Conservation (phyloP, 2,888 invertebrate genomes). For the Habrosyne pyritoides region DNA sequence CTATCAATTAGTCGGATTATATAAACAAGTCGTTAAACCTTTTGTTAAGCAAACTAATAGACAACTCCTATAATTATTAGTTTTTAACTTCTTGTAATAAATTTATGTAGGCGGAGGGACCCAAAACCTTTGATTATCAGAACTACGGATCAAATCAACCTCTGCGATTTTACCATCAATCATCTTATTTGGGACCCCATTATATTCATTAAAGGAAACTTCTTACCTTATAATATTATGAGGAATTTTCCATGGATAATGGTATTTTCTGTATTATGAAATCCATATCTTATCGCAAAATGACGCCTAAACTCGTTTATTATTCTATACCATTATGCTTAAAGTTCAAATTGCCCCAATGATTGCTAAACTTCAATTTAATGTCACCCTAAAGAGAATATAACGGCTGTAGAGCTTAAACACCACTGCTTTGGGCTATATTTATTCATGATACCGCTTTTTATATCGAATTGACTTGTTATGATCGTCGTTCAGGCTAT, state of each 20-base stretch:
- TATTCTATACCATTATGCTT: slow-evolving; percentile 26
- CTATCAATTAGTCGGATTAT: too few species aligned
- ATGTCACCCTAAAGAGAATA: slow-evolving; percentile 21
- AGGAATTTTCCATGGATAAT: neutral
- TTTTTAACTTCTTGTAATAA: too few species aligned
- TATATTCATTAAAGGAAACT: too few species aligned
- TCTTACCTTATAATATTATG: neutral
- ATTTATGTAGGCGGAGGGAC: too few species aligned
- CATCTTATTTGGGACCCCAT: too few species aligned
- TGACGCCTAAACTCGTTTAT: slow-evolving; percentile 19
- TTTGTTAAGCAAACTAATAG: too few species aligned
- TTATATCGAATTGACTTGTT: neutral
- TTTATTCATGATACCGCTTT: neutral
- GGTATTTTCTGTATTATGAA: neutral
- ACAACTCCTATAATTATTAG: too few species aligned
- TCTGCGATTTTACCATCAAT: too few species aligned
- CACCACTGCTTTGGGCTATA: neutral
- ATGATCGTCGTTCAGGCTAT: too few species aligned
- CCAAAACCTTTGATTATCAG: too few species aligned
- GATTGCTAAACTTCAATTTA: slow-evolving; percentile 28
- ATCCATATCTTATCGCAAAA: neutral
- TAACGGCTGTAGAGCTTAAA: slow-evolving; percentile 14
- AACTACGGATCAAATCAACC: too few species aligned
- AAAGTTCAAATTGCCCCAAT: slow-evolving; percentile 31
- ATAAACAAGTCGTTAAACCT: too few species aligned